Evolutionary conservation across 2,888 invertebrate genomes (phyloP).

Genomic region (Epinotia demarniana): DNA sequence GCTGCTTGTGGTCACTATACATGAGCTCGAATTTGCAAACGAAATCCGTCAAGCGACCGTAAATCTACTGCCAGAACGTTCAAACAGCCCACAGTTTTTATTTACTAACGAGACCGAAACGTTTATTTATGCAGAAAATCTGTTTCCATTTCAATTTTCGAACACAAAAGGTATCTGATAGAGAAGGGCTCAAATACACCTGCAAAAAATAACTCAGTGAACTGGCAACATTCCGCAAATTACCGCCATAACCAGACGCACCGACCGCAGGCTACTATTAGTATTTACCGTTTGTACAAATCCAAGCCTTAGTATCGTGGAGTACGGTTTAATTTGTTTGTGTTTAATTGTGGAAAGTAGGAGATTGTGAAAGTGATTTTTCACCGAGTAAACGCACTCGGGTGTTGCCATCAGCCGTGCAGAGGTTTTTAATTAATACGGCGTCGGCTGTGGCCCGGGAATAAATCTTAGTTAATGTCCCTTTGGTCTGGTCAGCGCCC

Average conservation of each 20-base stretch:
- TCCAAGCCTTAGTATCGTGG: neutral
- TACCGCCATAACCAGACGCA: constrained; percentile 17
- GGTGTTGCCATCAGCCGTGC: constrained; percentile 59
- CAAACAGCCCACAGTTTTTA: constrained; percentile 19
- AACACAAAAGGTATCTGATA: constrained; percentile 18
- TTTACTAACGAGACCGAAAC: constrained; percentile 25
- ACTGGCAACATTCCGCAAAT: constrained; percentile 39
- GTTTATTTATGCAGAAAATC: constrained; percentile 12
- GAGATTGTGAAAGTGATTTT: constrained; percentile 19
- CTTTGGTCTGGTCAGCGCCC: constrained; percentile 74
- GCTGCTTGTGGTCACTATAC: constrained; percentile 23
- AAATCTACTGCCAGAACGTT: constrained; percentile 23
- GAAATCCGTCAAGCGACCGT: constrained; percentile 34
- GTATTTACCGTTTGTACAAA: neutral
- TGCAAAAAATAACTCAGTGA: constrained; percentile 29
- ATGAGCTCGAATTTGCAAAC: constrained; percentile 38
- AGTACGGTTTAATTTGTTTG: neutral
- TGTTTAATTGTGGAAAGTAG: neutral
- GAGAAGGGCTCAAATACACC: constrained; percentile 18
- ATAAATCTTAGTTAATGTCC: constrained; percentile 84
- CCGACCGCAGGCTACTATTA: neutral
- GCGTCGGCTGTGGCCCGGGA: constrained; percentile 61
- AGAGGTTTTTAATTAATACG: constrained; percentile 82
- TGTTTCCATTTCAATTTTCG: constrained; percentile 18
- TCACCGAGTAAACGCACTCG: constrained; percentile 57